Evolutionary conservation across 2,888 invertebrate species (phyloP), one percentile per base, ranked within the genome.

Genomic region (Marronus borbonicus): DNA sequence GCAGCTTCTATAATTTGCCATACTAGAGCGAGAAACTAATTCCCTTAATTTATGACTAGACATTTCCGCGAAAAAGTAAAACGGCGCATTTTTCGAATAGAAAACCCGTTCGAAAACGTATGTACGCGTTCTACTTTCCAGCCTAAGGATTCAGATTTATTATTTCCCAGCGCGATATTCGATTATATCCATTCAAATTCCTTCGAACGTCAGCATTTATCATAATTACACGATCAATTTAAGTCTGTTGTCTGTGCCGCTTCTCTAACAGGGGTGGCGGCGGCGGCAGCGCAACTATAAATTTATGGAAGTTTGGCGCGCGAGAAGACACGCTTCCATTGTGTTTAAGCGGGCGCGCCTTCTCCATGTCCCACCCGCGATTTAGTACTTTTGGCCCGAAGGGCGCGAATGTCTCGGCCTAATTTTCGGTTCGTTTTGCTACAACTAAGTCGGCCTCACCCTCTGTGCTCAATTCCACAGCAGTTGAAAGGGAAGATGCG

Each of bases 171-270:
- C 72, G 62, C 60, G 72, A 74, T 74, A 74, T 74, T 74, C 72
- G 72, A 74, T 74, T 74, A 74, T 60, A 55, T 74, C 72, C 60
- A 60, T 74, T 74, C 60, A 74, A 62, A 74, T 74, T 74, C 49
- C 72, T 24, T 36, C 60, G 49, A 60, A 74, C 72, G 72, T 74
- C 72, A 74, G 72, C 72, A 74, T 74, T 74, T 74, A 74, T 74
- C 72, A 74, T 74, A 74, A 74, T 74, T 74, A 74, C 72, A 74
- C 72, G 72, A 74, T 74, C 72, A 74, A 74, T 74, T 74, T 74
- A 74, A 74, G 72, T 74, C 72, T 74, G 72, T 74, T 74, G 72
- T 74, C 72, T 74, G 60, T 44, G 72, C 72, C 55, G 31, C 55
- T 44, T 52, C 52, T 20, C 60, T 31, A 20, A 17, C 55, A 17